phyloP scores from a whole-genome alignment of 2,888 invertebrate genomes.

The Drosophila multiciliata region DNA sequence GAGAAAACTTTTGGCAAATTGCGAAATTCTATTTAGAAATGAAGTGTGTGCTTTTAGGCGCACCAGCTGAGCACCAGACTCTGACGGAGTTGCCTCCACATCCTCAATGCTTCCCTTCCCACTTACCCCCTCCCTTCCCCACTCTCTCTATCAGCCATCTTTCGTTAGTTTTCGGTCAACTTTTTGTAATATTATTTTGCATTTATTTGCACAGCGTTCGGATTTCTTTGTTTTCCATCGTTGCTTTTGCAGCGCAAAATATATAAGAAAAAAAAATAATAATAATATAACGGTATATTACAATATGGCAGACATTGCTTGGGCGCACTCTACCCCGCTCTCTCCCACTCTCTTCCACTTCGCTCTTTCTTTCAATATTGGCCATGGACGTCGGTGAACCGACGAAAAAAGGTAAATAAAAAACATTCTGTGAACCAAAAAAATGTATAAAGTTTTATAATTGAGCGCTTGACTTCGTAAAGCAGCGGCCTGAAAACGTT shows the following conservation, averaged over 20 bases:
- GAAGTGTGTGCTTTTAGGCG: constrained; percentile 74
- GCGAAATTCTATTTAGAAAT: constrained; percentile 75
- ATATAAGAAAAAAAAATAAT: constrained; percentile 18
- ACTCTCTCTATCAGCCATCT: constrained; percentile 19
- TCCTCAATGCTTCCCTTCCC: too few species aligned
- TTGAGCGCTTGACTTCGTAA: constrained; percentile 70
- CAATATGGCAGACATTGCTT: constrained; percentile 53
- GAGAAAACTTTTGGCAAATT: constrained; percentile 57
- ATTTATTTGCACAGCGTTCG: constrained; percentile 76
- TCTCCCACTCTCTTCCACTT: neutral
- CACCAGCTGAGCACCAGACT: constrained; percentile 56
- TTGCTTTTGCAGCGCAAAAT: constrained; percentile 38
- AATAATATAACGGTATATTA: constrained; percentile 56
- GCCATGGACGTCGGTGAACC: constrained; percentile 7
- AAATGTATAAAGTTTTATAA: constrained; percentile 60
- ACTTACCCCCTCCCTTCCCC: too few species aligned
- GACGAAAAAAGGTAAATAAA: constrained; percentile 61
- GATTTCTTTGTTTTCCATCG: constrained; percentile 62
- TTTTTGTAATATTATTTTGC: constrained; percentile 81
- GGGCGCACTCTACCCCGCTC: constrained; percentile 2
- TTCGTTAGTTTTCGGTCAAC: constrained; percentile 67
- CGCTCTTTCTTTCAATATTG: neutral
- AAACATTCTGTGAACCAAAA: constrained; percentile 49
- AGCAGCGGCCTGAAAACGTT: constrained; percentile 38
- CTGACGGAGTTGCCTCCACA: neutral